phyloP scores from a whole-genome alignment of 2,888 invertebrate species.

The Lycocerus yunnanus region DNA sequence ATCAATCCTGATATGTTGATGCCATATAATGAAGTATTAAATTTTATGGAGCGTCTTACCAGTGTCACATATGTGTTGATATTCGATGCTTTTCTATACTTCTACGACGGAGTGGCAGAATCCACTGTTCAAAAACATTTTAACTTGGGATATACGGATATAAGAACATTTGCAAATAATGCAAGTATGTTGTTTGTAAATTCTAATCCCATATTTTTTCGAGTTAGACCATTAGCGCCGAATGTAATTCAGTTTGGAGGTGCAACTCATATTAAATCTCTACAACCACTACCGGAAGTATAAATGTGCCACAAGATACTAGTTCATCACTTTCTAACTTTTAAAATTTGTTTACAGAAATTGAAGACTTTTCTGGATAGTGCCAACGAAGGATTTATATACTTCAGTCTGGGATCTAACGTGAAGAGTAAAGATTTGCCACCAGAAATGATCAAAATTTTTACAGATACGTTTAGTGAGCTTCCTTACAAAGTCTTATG shows the following conservation, averaged over 20 bases:
- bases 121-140: constrained; percentile 39
- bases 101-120: neutral
- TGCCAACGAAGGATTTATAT: too few relatives aligned
- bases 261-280: constrained; percentile 40
- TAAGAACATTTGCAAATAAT: constrained; percentile 39
- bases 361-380: too few relatives aligned
- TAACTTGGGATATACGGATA: constrained; percentile 41
- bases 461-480: too few relatives aligned
- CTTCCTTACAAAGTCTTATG: too few relatives aligned
- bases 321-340: neutral
- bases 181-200: constrained; percentile 48
- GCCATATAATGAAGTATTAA: neutral
- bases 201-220: constrained; percentile 45
- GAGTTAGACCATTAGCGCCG: constrained; percentile 43
- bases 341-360: too few relatives aligned
- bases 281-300: constrained; percentile 42
- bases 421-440: too few relatives aligned
- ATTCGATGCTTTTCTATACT: neutral
- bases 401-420: too few relatives aligned
- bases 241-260: constrained; percentile 46
- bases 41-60: neutral
- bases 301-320: constrained; percentile 3
- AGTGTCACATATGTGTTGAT: neutral
- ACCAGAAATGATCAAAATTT: too few relatives aligned
- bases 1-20: neutral